Evolutionary conservation across 2,888 invertebrate genomes (phyloP).

Genomic region (Agriotes lineatus): DNA sequence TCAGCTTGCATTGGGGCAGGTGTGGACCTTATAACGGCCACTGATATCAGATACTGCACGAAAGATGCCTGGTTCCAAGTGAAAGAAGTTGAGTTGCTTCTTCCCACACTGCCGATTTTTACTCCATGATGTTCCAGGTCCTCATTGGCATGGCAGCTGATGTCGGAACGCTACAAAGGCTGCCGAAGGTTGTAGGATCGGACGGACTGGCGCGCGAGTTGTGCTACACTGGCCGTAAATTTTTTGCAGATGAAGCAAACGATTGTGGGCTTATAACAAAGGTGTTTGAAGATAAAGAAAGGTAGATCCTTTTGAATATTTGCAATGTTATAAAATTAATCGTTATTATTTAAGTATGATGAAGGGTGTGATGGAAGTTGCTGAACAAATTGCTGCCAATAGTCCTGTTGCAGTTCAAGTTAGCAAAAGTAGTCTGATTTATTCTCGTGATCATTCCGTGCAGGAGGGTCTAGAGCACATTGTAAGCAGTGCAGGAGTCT

Average conservation of each 20-base stretch:
- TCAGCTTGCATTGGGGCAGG: conserved; percentile 93
- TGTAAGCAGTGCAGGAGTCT: conserved; percentile 76
- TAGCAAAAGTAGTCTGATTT: conserved; percentile 86
- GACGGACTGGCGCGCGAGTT: conserved; percentile 90
- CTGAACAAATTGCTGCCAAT: conserved; percentile 84
- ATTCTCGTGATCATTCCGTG: conserved; percentile 88
- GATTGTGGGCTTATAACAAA: conserved; percentile 86
- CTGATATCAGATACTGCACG: conserved; percentile 91
- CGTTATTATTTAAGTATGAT: conserved; percentile 71
- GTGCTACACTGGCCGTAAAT: conserved; percentile 86
- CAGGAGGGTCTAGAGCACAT: conserved; percentile 90
- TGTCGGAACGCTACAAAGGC: conserved; percentile 91
- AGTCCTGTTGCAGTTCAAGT: conserved; percentile 96
- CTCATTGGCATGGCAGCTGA: conserved; percentile 91
- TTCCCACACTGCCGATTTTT: too few species aligned
- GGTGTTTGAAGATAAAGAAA: conserved; percentile 77
- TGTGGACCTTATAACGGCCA: conserved; percentile 83
- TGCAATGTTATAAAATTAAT: conserved; percentile 64
- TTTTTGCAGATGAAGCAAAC: conserved; percentile 84
- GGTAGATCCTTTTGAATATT: conserved; percentile 63
- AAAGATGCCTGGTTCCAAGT: conserved; percentile 92
- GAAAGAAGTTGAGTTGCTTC: conserved; percentile 80
- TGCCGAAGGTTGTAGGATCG: conserved; percentile 92
- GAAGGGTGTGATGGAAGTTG: conserved; percentile 78
- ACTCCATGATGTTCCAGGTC: conserved; percentile 59